phyloP scores from a whole-genome alignment of 64 coral and sea anemone genomes.

The Trachythela sp. region DNA sequence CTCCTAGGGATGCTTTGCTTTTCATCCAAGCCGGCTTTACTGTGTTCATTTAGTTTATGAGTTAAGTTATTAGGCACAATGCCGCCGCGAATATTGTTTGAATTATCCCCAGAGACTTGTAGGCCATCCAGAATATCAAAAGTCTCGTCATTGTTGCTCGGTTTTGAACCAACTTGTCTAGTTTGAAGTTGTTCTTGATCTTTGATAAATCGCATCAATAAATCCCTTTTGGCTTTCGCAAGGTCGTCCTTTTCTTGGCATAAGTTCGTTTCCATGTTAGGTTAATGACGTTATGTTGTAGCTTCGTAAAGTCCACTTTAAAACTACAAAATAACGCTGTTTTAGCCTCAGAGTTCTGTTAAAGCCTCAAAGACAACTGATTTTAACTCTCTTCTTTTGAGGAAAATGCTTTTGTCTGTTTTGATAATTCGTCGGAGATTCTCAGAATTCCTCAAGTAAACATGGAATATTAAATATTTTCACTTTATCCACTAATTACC shows the following conservation, averaged over 20 bases:
- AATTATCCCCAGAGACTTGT: neutral
- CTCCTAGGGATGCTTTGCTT: too few relatives aligned
- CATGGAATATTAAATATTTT: neutral
- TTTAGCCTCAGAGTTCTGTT: too few relatives aligned
- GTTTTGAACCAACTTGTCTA: conserved; percentile 69
- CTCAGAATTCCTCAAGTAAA: neutral
- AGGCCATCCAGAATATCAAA: conserved; percentile 79
- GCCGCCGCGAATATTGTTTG: neutral
- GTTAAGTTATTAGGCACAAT: neutral
- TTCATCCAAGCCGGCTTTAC: too few relatives aligned
- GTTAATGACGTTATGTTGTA: too few relatives aligned
- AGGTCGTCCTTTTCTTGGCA: conserved; percentile 26
- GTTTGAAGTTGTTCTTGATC: conserved; percentile 94
- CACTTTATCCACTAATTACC: neutral
- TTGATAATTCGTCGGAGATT: neutral
- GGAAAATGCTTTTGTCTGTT: too few relatives aligned
- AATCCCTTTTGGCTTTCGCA: conserved; percentile 58
- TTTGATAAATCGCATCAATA: conserved; percentile 82
- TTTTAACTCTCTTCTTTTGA: too few relatives aligned
- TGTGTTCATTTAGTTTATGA: neutral
- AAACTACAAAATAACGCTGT: too few relatives aligned
- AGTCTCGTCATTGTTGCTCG: conserved; percentile 62
- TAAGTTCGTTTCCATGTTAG: neutral
- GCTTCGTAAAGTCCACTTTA: too few relatives aligned
- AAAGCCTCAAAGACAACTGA: too few relatives aligned